Evolutionary conservation across 2,113 vertebrate genomes (phyloP), one percentile per base, ranked within the genome.

Genomic region (Taurulus bubalis): DNA sequence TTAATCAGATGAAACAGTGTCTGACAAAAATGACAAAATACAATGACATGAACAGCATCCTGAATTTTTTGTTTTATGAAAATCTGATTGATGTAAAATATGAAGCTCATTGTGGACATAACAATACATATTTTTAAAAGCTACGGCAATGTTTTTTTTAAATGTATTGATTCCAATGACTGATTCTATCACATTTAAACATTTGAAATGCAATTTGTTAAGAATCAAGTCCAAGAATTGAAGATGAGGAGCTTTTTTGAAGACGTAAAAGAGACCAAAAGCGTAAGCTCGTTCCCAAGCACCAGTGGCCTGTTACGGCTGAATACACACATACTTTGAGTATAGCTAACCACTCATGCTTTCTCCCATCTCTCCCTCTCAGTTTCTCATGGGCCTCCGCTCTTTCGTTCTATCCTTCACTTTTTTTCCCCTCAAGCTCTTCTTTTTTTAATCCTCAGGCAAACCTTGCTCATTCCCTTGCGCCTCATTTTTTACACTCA

Each of bases 371-470:
- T 47, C 68, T 38, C 62, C 28, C 40, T 65, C 24, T 75, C 28
- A 20, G 4, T 38, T 72, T 77, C 30, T 69, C 34, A 9, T 74
- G 38, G 30, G 24, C 40, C 64, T 83, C 68, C 36, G 42, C 40
- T 71, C n/a, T 77, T 71, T 55, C 28, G 26, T 49, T 79, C 22
- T 59, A 62, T 47, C 75, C 45, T 72, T 15, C 79, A 84, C 51
- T 74, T 79, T 74, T 78, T 85, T 66, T 63, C 47, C 62, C 83
- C 56, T 84, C 66, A 38, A 56, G 75, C 66, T 56, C 30, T 34
- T 82, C 24, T 49, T 75, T 83, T 83, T 71, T 76, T 64, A 81
- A 83, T 86, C 81, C 85, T 83, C 42, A 40, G 79, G 72, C 74
- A 79, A 88, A 79, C 77, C 84, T 85, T 20, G 6, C 75, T 66